Conservation (phyloP, 2,888 invertebrate genomes). For the Leptinotarsa tumamoca region DNA sequence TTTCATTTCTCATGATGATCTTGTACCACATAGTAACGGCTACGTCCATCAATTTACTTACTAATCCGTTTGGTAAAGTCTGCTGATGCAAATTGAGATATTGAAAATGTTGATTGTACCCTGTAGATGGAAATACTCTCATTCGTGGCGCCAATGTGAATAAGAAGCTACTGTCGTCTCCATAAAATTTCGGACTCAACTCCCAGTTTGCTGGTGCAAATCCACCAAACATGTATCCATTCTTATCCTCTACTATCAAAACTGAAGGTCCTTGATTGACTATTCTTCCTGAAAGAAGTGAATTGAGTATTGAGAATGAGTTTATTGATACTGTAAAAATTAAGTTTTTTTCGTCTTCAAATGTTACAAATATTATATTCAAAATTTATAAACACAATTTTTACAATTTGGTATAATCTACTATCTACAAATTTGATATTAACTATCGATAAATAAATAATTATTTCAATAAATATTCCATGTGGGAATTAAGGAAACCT, state of each 20-base stretch:
- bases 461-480: too few species aligned
- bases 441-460: too few species aligned
- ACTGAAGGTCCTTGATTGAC: slow-evolving; percentile 85
- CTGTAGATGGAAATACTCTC: slow-evolving; percentile 81
- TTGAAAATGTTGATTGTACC: slow-evolving; percentile 90
- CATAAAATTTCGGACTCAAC: slow-evolving; percentile 81
- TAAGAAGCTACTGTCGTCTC: slow-evolving; percentile 82
- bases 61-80: slow-evolving; percentile 93
- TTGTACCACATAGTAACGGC: background rate
- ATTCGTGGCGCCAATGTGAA: slow-evolving; percentile 87
- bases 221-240: slow-evolving; percentile 89
- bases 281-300: slow-evolving; percentile 72
- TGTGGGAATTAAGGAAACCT: too few species aligned
- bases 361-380: too few species aligned
- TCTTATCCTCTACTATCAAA: slow-evolving; percentile 84
- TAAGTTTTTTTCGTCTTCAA: background rate
- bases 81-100: slow-evolving; percentile 93
- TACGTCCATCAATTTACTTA: slow-evolving; percentile 63
- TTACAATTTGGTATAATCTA: too few species aligned
- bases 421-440: too few species aligned
- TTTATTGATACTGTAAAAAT: too few species aligned
- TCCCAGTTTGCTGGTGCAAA: slow-evolving; percentile 86
- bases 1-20: too few species aligned
- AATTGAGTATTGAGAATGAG: too few species aligned
- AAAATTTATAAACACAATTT: too few species aligned